Evolutionary conservation across 2,797 vertebrate genomes (phyloP).

Genomic region (Cyclopterus lumpus): DNA sequence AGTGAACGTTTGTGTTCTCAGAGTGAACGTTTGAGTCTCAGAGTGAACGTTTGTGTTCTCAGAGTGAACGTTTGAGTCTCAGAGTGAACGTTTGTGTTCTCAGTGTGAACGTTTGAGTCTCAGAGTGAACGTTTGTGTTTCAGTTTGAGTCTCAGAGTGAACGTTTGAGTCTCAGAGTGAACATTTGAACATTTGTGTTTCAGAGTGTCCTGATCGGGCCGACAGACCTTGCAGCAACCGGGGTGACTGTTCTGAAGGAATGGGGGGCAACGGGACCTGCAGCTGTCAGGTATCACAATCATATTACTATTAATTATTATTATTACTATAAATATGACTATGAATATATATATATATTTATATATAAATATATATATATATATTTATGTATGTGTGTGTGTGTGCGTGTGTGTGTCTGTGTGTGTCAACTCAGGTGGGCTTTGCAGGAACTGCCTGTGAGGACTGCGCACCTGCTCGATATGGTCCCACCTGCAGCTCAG

Average conservation of each 20-base stretch:
- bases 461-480: constrained; percentile 83
- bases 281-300: constrained; percentile 84
- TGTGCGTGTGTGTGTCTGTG: not conserved
- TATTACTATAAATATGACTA: too few species aligned
- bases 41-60: too few species aligned
- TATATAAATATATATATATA: too few species aligned
- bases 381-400: not conserved
- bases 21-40: too few species aligned
- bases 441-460: constrained; percentile 89
- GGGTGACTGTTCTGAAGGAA: constrained; percentile 88
- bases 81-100: constrained; percentile 18
- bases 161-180: too few species aligned
- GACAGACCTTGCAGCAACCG: constrained; percentile 82
- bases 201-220: constrained; percentile 90
- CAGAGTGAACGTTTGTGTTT: constrained; percentile 17
- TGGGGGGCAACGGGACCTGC: constrained; percentile 89
- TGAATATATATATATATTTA: too few species aligned
- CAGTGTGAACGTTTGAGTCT: constrained; percentile 81
- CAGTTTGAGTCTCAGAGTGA: constrained; percentile 48
- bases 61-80: too few species aligned
- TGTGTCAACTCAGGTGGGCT: constrained; percentile 64
- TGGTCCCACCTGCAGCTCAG: constrained; percentile 83
- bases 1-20: too few species aligned
- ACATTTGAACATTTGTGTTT: constrained; percentile 16
- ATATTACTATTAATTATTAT: not conserved